Percentiles rank a stretch among this genome's conserved stretches.
phyloP scores from a whole-genome alignment of 2,797 vertebrate species.

The Dipus sagitta region DNA sequence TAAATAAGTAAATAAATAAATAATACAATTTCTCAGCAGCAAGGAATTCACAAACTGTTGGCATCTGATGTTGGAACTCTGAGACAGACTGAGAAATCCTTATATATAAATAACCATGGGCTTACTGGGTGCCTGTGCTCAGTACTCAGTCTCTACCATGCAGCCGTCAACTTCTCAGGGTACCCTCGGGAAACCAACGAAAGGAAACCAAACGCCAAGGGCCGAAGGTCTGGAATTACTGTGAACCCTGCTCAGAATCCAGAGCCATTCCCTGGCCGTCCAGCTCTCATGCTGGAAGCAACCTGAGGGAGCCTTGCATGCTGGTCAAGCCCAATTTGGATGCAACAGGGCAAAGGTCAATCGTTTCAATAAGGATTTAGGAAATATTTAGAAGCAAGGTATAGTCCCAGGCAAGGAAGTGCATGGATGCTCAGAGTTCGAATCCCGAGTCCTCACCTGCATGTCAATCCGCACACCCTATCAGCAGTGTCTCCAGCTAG shows the following conservation, averaged over 20 bases:
- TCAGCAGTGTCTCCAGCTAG: not conserved
- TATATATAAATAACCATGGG: not conserved
- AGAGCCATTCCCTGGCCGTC: not conserved
- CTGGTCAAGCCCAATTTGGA: not conserved
- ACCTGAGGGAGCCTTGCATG: not conserved
- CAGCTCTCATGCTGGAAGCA: not conserved
- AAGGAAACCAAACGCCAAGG: not conserved
- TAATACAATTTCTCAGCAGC: not conserved
- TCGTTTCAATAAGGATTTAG: not conserved
- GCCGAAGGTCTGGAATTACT: not conserved
- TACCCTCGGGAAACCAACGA: not conserved
- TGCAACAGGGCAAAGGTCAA: not conserved
- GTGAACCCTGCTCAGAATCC: not conserved
- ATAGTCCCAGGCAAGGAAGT: not conserved
- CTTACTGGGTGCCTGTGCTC: not conserved
- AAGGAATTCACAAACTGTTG: constrained; percentile 17
- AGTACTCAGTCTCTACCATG: not conserved
- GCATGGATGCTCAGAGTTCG: not conserved
- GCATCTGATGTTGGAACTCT: constrained; percentile 27
- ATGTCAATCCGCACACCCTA: not conserved
- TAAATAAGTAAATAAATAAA: not conserved
- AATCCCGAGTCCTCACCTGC: not conserved
- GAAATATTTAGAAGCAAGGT: constrained; percentile 25
- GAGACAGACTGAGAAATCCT: not conserved
- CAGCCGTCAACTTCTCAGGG: not conserved